A percentile compares a stretch with the other conserved stretches of the same genome.
phyloP scores from a whole-genome alignment of 2,888 invertebrate genomes.

The Argynnis bischoffii region DNA sequence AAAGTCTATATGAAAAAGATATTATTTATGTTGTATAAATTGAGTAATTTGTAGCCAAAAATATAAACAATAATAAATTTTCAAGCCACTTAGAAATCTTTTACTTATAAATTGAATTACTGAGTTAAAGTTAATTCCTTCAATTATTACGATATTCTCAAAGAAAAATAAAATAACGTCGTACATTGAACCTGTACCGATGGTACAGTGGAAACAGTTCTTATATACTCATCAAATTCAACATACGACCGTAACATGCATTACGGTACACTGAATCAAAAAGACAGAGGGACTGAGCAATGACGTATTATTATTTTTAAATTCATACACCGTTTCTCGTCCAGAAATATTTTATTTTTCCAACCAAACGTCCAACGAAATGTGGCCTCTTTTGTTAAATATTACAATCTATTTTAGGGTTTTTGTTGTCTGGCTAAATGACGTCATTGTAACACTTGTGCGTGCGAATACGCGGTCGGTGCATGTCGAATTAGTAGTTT shows the following conservation, averaged over 20 bases:
- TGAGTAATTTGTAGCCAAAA: too few species aligned
- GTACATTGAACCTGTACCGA: neutral
- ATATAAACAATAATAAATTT: too few species aligned
- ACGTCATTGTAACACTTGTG: slow-evolving; percentile 74
- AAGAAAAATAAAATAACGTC: neutral
- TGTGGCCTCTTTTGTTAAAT: slow-evolving; percentile 43
- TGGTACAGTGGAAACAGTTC: slow-evolving; percentile 53
- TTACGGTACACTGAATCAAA: slow-evolving; percentile 68
- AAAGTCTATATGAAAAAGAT: too few species aligned
- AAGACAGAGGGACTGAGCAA: slow-evolving; percentile 71
- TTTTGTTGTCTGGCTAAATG: slow-evolving; percentile 48
- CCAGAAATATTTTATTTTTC: slow-evolving; percentile 32
- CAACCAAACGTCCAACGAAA: slow-evolving; percentile 40
- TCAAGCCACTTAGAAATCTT: too few species aligned
- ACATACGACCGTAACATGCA: slow-evolving; percentile 65
- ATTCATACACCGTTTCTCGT: slow-evolving; percentile 63
- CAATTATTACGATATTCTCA: neutral
- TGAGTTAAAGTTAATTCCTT: too few species aligned
- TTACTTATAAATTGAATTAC: too few species aligned
- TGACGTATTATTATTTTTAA: slow-evolving; percentile 78
- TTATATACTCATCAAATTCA: slow-evolving; percentile 65
- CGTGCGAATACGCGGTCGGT: slow-evolving; percentile 67
- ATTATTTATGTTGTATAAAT: too few species aligned
- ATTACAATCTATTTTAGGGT: slow-evolving; percentile 31
- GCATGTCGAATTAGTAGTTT: slow-evolving; percentile 71